Percentiles rank a stretch among this genome's conserved stretches.
phyloP scores from a whole-genome alignment of 2,797 vertebrate genomes.

The Anguilla pacifica region DNA sequence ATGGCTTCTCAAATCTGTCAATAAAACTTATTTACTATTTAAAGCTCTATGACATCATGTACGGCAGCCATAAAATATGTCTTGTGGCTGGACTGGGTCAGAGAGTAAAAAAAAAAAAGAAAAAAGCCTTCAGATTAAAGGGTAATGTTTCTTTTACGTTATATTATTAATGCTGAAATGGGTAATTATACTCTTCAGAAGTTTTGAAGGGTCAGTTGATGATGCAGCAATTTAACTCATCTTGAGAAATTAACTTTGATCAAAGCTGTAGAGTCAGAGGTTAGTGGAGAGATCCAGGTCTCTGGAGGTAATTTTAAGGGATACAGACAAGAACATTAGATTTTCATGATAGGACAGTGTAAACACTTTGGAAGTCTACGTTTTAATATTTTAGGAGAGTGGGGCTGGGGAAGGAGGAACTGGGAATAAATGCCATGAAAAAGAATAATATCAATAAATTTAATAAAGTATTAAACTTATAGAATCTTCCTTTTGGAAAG shows the following conservation, averaged over 20 bases:
- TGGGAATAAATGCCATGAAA: slow-evolving; percentile 31
- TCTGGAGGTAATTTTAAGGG: slow-evolving; percentile 37
- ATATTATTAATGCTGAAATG: slow-evolving; percentile 70
- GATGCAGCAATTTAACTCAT: slow-evolving; percentile 67
- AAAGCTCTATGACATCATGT: slow-evolving; percentile 56
- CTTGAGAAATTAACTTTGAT: slow-evolving; percentile 69
- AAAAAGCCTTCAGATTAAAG: slow-evolving; percentile 66
- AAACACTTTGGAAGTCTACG: slow-evolving; percentile 44
- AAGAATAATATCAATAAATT: too few relatives aligned
- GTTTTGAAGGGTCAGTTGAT: slow-evolving; percentile 65
- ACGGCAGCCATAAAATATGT: slow-evolving; percentile 48
- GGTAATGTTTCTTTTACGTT: slow-evolving; percentile 59
- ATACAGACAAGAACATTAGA: slow-evolving; percentile 36
- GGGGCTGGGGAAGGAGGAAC: slow-evolving; percentile 35
- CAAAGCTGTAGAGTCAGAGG: slow-evolving; percentile 58
- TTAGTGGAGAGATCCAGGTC: slow-evolving; percentile 41
- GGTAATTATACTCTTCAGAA: slow-evolving; percentile 71
- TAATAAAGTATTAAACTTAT: not conserved
- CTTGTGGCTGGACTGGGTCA: slow-evolving; percentile 64
- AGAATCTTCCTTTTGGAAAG: not conserved
- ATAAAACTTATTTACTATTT: slow-evolving; percentile 45
- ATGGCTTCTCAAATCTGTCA: slow-evolving; percentile 55
- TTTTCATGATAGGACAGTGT: slow-evolving; percentile 42
- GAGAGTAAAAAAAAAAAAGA: slow-evolving; percentile 35
- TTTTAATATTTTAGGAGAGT: slow-evolving; percentile 43